Conservation (phyloP, 2,888 invertebrate species). For the Diplolepis rosae region DNA sequence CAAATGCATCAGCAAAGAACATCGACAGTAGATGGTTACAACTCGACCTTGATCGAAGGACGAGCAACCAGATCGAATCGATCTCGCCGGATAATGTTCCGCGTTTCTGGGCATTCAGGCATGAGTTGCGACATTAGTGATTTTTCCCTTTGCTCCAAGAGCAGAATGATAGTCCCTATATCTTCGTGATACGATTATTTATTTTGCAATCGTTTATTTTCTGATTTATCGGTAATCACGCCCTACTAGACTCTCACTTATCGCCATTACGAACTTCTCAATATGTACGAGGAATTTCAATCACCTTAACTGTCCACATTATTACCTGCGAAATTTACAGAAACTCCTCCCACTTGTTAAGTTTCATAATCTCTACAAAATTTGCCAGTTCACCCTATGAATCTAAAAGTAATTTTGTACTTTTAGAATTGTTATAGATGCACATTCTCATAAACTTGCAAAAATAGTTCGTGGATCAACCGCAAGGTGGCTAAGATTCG, state of each 20-base stretch:
- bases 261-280: neutral
- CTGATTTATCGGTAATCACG: slow-evolving; percentile 25
- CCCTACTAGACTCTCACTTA: neutral
- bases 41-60: slow-evolving; percentile 34
- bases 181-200: slow-evolving; percentile 4
- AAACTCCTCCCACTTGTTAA: neutral
- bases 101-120: slow-evolving; percentile 34
- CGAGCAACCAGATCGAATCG: slow-evolving; percentile 39
- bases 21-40: slow-evolving; percentile 26
- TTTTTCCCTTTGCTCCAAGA: slow-evolving; percentile 7
- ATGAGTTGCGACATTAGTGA: slow-evolving; percentile 23
- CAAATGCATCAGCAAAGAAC: slow-evolving; percentile 17
- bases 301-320: neutral
- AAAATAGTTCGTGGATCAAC: neutral
- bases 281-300: neutral
- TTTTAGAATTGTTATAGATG: no score
- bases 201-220: slow-evolving; percentile 16
- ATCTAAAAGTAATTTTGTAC: no score
- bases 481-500: neutral
- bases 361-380: neutral
- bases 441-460: no score
- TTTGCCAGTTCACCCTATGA: neutral
- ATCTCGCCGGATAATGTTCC: slow-evolving; percentile 37
- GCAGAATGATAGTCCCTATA: neutral
- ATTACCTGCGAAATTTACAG: neutral